Conservation (phyloP, 2,888 invertebrate genomes). For the Diaprepes abbreviatus region DNA sequence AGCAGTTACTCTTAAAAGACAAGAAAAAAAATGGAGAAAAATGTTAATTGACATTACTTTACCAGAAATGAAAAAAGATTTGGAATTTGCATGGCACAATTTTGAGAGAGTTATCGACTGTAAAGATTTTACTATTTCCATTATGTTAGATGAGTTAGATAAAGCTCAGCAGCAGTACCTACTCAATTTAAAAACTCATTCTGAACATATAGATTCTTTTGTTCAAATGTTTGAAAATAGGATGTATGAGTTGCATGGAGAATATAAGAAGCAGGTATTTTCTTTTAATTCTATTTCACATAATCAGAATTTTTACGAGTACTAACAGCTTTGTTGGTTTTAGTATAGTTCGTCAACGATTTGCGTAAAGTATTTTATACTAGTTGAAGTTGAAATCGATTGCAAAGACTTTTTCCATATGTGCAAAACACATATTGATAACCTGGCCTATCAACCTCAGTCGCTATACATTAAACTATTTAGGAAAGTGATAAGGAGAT, state of each 20-base stretch:
- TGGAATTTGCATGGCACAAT: conserved; percentile 66
- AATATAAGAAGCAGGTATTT: conserved; percentile 58
- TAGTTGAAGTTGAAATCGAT: no score
- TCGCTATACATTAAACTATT: no score
- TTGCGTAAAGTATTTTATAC: no score
- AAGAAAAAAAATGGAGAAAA: conserved; percentile 65
- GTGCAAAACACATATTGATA: no score
- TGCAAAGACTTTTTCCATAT: no score
- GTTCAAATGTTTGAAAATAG: conserved; percentile 62
- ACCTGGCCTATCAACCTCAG: no score
- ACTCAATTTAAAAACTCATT: conserved; percentile 62
- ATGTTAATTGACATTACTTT: conserved; percentile 64
- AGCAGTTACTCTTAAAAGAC: conserved; percentile 59
- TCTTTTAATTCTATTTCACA: no score
- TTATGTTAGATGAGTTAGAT: conserved; percentile 65
- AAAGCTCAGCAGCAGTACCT: conserved; percentile 66
- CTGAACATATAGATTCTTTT: conserved; percentile 64
- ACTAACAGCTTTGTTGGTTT: no score
- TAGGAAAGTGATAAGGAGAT: no score
- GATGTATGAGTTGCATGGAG: conserved; percentile 60
- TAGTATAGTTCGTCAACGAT: no score
- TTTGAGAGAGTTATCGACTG: conserved; percentile 68
- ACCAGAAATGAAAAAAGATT: conserved; percentile 64
- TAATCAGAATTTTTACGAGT: no score
- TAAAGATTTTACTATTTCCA: conserved; percentile 66